These are phyloP conservation scores for Melinaea marsaeus DNA, from an alignment of 2,888 invertebrate genomes.

Conservation along the genomic window DNA sequence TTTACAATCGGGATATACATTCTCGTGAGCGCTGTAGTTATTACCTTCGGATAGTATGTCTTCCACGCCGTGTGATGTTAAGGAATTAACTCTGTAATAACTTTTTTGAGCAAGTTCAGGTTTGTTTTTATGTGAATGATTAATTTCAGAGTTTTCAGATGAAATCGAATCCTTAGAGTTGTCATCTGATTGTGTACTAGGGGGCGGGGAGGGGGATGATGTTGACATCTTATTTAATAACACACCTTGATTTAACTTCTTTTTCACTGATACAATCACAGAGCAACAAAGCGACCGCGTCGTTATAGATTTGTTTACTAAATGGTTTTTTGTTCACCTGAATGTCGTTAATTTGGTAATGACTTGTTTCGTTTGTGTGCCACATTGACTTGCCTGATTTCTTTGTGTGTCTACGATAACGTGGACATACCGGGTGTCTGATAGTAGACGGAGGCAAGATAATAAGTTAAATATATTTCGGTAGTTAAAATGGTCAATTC, in stretches of 20 bases:
- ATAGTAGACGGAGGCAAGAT: slow-evolving; percentile 65
- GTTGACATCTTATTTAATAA: slow-evolving; percentile 49
- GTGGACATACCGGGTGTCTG: slow-evolving; percentile 66
- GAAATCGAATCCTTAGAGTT: slow-evolving; percentile 55
- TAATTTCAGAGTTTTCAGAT: slow-evolving; percentile 47
- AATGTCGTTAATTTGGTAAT: slow-evolving; percentile 74
- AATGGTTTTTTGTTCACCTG: slow-evolving; percentile 74
- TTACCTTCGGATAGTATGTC: slow-evolving; percentile 62
- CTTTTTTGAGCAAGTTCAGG: slow-evolving; percentile 40
- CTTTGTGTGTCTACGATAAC: slow-evolving; percentile 68
- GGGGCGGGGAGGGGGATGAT: slow-evolving; percentile 53
- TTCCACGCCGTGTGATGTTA: slow-evolving; percentile 66
- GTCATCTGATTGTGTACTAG: slow-evolving; percentile 54
- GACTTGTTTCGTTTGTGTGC: slow-evolving; percentile 66
- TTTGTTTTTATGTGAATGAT: slow-evolving; percentile 39
- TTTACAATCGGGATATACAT: slow-evolving; percentile 53
- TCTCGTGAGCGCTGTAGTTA: slow-evolving; percentile 48
- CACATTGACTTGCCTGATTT: slow-evolving; percentile 48
- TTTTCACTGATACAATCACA: slow-evolving; percentile 41
- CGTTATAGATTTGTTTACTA: slow-evolving; percentile 68
- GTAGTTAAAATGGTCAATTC: slow-evolving; percentile 67
- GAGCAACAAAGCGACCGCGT: slow-evolving; percentile 57
- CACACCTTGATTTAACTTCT: slow-evolving; percentile 23
- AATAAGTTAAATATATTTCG: slow-evolving; percentile 65
- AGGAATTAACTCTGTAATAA: slow-evolving; percentile 41